Base-by-base conservation (phyloP, 2,797 vertebrate genomes). In the Silurus aristotelis region DNA sequence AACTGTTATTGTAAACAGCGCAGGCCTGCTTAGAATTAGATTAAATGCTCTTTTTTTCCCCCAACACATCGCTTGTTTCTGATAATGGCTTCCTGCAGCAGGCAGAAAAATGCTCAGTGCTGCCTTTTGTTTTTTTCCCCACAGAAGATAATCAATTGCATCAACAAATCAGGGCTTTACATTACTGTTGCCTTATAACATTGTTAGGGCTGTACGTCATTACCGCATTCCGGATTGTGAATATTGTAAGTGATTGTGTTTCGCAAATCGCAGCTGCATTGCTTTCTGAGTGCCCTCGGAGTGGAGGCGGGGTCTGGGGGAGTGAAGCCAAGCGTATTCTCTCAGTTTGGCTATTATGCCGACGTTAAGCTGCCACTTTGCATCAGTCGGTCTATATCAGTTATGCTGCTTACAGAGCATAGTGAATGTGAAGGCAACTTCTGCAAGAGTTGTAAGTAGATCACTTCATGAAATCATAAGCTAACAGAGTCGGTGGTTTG, bases 131-230 rank as follows among this genome's bases (percentile, higher is more conserved):
- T 76, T 58, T 31, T 52, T 38, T 7, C 48, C 7, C 68, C 73
- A 82, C 9, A 22, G 55, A 72, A 77, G 73, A 64, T 83, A 87
- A 89, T 87, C 83, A 73, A 83, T 87, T 87, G 83, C 83, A 43
- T 77, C 79, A 83, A 85, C 73, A 73, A 85, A 83, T 85, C 61
- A 73, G 60, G 64, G 80, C 83, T 87, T 80, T 87, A 61, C 72
- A 85, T 87, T 60, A 85, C 81, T 60, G 76, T 83, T 48, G 15
- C 81, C 70, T 70, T 83, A 73, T 70, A 68, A 70, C 66, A 48
- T n/a, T 27, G n/a, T 38, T 58, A 82, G 64, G 19, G 58, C 48
- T 22, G 52, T 82, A 70, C 17, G 12, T 60, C 79, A 83, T 63
- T 72, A 22, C 38, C 63, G 13, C 14, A 46, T 64, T 71, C 55